Percentiles rank a stretch among this genome's conserved stretches.
Conservation (phyloP, 1,140 invertebrate genomes). For the Amyelois transitella region DNA sequence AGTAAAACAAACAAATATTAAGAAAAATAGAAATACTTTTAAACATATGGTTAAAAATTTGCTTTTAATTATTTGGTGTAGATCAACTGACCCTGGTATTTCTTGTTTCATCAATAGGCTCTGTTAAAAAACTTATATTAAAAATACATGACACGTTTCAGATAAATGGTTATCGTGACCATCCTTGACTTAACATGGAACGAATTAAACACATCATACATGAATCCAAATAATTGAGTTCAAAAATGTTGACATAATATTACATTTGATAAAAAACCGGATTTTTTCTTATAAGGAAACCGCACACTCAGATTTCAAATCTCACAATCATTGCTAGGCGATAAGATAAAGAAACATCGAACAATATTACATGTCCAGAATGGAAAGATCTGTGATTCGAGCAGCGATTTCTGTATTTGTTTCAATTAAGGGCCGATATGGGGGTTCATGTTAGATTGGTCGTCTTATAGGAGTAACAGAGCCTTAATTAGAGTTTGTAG, state of each 20-base stretch:
- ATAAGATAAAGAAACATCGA: slow-evolving; percentile 54
- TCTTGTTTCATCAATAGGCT: no score
- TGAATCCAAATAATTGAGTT: slow-evolving; percentile 6
- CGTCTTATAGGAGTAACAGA: slow-evolving; percentile 24
- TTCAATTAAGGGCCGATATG: background rate
- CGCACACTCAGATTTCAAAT: slow-evolving; percentile 60
- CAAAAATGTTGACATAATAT: slow-evolving; percentile 12
- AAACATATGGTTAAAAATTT: no score
- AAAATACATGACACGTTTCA: background rate
- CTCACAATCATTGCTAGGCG: slow-evolving; percentile 56
- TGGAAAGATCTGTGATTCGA: slow-evolving; percentile 13
- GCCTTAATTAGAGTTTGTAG: slow-evolving; percentile 61
- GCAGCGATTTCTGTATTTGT: background rate
- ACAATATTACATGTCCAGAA: slow-evolving; percentile 20
- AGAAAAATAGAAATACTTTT: no score
- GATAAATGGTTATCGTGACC: background rate
- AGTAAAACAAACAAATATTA: no score
- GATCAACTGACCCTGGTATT: no score
- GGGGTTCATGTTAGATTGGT: slow-evolving; percentile 22
- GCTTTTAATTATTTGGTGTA: no score
- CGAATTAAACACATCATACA: background rate
- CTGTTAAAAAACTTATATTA: background rate
- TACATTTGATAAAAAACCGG: slow-evolving; percentile 12
- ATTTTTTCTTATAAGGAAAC: slow-evolving; percentile 36
- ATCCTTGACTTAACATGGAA: background rate